These are phyloP conservation scores for Nymphalis polychloros DNA, from an alignment of 2,888 invertebrate genomes.

Conservation along the genomic window DNA sequence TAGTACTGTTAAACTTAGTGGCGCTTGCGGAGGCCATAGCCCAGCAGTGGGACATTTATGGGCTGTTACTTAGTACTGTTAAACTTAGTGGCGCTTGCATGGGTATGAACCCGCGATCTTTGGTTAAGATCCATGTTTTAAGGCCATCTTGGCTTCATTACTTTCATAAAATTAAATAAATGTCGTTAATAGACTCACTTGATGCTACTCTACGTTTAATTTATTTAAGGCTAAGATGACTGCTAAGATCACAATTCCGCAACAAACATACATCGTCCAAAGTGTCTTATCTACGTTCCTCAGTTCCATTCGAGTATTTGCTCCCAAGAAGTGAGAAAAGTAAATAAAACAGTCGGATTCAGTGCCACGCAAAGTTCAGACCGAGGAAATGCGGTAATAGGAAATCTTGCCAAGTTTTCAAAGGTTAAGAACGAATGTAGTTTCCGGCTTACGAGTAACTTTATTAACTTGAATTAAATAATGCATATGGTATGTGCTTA, in stretches of 20 bases:
- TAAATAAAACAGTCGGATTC: slow-evolving; percentile 55
- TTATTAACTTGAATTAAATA: slow-evolving; percentile 51
- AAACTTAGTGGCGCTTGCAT: too few relatives aligned
- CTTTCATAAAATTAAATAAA: too few relatives aligned
- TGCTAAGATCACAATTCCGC: not conserved
- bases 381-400: slow-evolving; percentile 48
- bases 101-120: too few relatives aligned
- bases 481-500: slow-evolving; percentile 22
- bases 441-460: slow-evolving; percentile 50
- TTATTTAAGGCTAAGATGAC: not conserved
- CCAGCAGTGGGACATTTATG: too few relatives aligned
- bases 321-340: slow-evolving; percentile 43
- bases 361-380: slow-evolving; percentile 49
- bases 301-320: slow-evolving; percentile 38
- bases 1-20: too few relatives aligned
- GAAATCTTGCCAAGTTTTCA: slow-evolving; percentile 59
- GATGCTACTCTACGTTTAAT: not conserved
- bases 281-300: slow-evolving; percentile 32
- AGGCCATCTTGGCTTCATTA: too few relatives aligned
- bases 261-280: slow-evolving; percentile 23
- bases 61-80: too few relatives aligned
- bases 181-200: too few relatives aligned
- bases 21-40: too few relatives aligned
- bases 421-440: slow-evolving; percentile 57
- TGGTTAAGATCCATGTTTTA: too few relatives aligned